Conservation (phyloP, 2,113 vertebrate genomes). For the Etheostoma spectabile region DNA sequence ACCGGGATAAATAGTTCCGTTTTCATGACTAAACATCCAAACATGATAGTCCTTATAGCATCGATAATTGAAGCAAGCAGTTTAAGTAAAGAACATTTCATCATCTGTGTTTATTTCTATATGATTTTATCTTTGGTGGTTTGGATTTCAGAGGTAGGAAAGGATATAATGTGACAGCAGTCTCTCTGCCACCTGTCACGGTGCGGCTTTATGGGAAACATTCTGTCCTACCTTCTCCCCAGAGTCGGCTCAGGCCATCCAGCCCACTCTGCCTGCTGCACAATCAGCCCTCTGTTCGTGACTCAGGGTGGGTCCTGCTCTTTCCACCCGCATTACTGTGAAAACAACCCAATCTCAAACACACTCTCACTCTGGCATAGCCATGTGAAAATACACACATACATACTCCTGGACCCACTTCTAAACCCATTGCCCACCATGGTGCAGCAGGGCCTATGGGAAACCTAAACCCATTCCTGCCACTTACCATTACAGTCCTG, state of each 20-base stretch:
- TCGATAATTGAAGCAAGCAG: conserved; percentile 25
- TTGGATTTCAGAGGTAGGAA: conserved; percentile 32
- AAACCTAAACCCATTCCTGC: conserved; percentile 78
- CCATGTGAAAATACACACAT: conserved; percentile 71
- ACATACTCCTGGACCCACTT: conserved; percentile 65
- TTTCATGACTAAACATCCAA: conserved; percentile 43
- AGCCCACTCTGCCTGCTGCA: conserved; percentile 70
- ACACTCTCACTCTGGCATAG: conserved; percentile 70
- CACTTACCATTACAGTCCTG: conserved; percentile 79
- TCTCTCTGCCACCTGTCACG: conserved; percentile 79
- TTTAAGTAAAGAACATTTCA: conserved; percentile 28
- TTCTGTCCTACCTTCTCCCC: conserved; percentile 50
- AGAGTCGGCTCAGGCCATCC: conserved; percentile 46
- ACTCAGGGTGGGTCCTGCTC: conserved; percentile 79
- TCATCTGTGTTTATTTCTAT: conserved; percentile 52
- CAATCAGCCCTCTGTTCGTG: conserved; percentile 82
- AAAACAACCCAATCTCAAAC: conserved; percentile 83
- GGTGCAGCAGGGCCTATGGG: conserved; percentile 70
- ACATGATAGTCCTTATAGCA: conserved; percentile 19
- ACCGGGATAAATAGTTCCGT: conserved; percentile 13
- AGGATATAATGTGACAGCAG: conserved; percentile 68
- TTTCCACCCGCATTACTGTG: conserved; percentile 76
- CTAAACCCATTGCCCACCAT: conserved; percentile 71
- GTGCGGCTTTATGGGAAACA: conserved; percentile 65
- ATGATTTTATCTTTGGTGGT: conserved; percentile 26